Conservation (phyloP, 2,113 vertebrate species). For the Hyla sarda region DNA sequence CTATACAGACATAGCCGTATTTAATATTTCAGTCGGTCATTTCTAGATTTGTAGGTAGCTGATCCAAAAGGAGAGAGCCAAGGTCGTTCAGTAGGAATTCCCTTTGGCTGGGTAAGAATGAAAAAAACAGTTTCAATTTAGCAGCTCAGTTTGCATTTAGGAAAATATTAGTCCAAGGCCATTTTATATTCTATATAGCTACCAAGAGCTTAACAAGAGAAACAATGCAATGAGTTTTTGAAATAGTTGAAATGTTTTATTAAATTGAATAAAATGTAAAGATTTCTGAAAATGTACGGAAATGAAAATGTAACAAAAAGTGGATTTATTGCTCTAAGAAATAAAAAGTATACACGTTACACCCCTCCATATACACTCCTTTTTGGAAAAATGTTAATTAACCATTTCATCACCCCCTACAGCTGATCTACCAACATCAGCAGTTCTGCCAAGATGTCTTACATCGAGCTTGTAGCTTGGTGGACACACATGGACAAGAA, state of each 20-base stretch:
- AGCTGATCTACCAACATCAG: too few species aligned
- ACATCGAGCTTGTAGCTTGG: too few species aligned
- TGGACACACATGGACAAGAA: too few species aligned
- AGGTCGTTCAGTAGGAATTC: constrained; percentile 35
- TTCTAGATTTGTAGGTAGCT: constrained; percentile 11
- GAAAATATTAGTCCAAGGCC: background rate
- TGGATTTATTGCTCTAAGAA: too few species aligned
- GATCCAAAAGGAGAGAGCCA: background rate
- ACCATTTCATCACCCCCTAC: too few species aligned
- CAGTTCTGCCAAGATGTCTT: too few species aligned
- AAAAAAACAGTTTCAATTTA: constrained; percentile 1
- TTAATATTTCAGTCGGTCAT: background rate
- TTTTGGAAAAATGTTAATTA: too few species aligned
- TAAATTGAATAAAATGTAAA: too few species aligned
- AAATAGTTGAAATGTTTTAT: background rate
- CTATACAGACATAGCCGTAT: background rate
- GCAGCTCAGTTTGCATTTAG: constrained; percentile 12
- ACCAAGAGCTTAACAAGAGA: background rate
- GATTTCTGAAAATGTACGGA: too few species aligned
- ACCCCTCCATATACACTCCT: too few species aligned
- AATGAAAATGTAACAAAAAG: too few species aligned
- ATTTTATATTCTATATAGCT: background rate
- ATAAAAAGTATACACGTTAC: too few species aligned
- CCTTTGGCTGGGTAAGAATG: constrained; percentile 51
- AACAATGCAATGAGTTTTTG: background rate